These are phyloP conservation scores for Todiramphus chloris DNA, from an alignment of 2,113 vertebrate genomes.

Conservation along the genomic window DNA sequence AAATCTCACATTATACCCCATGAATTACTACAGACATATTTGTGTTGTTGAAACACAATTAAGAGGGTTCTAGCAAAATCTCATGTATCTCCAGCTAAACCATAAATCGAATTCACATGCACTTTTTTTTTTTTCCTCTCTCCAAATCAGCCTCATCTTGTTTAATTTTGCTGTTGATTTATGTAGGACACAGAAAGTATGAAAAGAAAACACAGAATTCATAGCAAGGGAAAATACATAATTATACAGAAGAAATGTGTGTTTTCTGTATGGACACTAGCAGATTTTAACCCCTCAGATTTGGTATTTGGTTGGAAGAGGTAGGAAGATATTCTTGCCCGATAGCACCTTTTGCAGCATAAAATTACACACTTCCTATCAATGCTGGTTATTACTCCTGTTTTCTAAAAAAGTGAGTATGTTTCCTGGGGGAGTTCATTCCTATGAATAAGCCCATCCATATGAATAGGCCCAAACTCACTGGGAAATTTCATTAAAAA, in stretches of 20 bases:
- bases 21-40: background rate
- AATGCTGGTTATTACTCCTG: background rate
- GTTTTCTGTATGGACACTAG: background rate
- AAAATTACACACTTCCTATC: background rate
- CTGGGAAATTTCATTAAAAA: background rate
- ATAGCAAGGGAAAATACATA: background rate
- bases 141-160: background rate
- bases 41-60: slow-evolving; percentile 11
- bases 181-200: background rate
- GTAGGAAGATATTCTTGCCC: background rate
- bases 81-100: background rate
- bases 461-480: background rate
- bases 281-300: background rate
- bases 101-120: background rate
- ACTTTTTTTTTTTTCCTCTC: background rate
- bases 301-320: background rate
- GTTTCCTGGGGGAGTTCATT: background rate
- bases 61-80: background rate
- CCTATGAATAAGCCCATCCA: background rate
- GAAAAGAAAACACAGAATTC: background rate
- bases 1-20: background rate
- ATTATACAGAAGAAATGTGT: background rate
- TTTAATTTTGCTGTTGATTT: background rate
- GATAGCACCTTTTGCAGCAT: background rate
- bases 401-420: background rate